Evolutionary conservation across 2,113 vertebrate genomes (phyloP), one percentile per base, ranked within the genome.

Genomic region (Seriola aureovittata): DNA sequence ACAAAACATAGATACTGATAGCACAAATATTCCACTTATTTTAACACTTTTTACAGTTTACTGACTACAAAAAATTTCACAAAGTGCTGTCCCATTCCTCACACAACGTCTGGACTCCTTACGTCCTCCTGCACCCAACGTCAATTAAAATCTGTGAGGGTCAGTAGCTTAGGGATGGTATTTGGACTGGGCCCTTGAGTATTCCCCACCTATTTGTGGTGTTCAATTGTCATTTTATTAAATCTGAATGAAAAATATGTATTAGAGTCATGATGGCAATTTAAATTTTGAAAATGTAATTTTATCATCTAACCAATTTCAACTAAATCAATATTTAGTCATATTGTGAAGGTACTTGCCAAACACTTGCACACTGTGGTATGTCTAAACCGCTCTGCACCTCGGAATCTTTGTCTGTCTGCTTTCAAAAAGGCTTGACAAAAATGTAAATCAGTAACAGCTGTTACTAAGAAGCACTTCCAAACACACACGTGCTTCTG

Each of bases 361-460:
- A 32, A 50, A 79, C 13, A 16, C 60, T 29, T 80, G 73, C 50
- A 75, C 60, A 77, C 32, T 12, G 42, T 63, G 16, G 62, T 46
- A 3, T 38, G 40, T 83, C 6, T 10, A 14, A 48, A 13, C 6
- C 11, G 0, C 66, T 76, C 71, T 48, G 32, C 48, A 64, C 36
- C 55, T 17, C 21, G 48, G 68, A 55, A 71, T 36, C 46, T 48
- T 21, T 12, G 34, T 32, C 23, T 52, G 19, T 3, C 8, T n/a
- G 17, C 25, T 80, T 86, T 84, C 21, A 54, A 67, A 84, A 78
- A 79, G 44, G 40, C 80, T 77, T 63, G 59, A 80, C 81, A 91
- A 87, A 89, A 88, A 86, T 90, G 87, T 90, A 82, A 91, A 93
- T 91, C 78, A 90, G 82, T 85, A 90, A 90, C 92, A 93, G 85